phyloP scores from a whole-genome alignment of 2,888 invertebrate genomes.

The Thalpophila matura region DNA sequence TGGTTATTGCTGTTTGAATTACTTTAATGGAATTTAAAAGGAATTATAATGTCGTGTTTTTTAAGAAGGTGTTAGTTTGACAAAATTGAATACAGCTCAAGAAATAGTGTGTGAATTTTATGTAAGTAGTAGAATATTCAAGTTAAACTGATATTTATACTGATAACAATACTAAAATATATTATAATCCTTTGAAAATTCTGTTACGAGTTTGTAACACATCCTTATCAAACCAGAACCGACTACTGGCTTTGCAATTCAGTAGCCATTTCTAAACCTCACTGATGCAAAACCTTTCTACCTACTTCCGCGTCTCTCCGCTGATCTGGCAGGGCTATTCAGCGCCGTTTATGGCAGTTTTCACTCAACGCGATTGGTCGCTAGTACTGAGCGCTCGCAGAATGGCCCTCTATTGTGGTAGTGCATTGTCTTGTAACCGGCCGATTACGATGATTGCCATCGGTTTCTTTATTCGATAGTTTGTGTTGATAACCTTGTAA shows the following conservation, averaged over 20 bases:
- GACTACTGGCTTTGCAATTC: constrained; percentile 38
- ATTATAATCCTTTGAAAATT: constrained; percentile 4
- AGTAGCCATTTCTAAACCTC: constrained; percentile 61
- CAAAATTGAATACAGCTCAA: not conserved
- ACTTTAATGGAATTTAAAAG: constrained; percentile 27
- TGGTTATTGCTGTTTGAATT: constrained; percentile 54
- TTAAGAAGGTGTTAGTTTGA: not conserved
- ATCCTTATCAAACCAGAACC: constrained; percentile 11
- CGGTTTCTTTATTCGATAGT: constrained; percentile 66
- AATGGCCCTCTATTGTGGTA: constrained; percentile 77
- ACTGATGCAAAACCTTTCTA: constrained; percentile 64
- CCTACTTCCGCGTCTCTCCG: constrained; percentile 64
- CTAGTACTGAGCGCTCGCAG: constrained; percentile 70
- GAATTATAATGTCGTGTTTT: constrained; percentile 21
- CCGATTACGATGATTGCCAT: constrained; percentile 64
- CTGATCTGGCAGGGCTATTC: constrained; percentile 71
- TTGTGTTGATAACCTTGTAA: constrained; percentile 61
- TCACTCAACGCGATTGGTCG: constrained; percentile 89
- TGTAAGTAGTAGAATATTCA: not conserved
- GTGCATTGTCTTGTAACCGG: constrained; percentile 82
- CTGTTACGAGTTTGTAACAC: not conserved
- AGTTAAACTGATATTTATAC: not conserved
- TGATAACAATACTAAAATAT: not conserved
- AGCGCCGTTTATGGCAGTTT: constrained; percentile 86
- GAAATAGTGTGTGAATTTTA: not conserved